These are phyloP conservation scores for Discoglossus pictus DNA, from an alignment of 2,797 vertebrate genomes.

Conservation along the genomic window DNA sequence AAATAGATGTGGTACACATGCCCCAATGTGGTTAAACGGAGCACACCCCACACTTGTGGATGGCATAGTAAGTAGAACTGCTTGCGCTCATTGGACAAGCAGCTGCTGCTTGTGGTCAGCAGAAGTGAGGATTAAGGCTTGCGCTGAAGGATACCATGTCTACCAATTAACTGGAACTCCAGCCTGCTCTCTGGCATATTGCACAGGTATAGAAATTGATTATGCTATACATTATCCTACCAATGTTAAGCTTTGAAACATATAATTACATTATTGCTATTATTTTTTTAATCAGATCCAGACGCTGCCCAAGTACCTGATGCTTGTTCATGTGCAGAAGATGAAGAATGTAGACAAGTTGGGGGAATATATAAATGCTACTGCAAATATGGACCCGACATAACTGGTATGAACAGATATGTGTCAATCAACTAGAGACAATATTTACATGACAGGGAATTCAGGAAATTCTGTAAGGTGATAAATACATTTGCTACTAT, in stretches of 20 bases:
- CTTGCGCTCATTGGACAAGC: too few relatives aligned
- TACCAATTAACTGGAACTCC: constrained; percentile 46
- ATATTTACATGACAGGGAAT: too few relatives aligned
- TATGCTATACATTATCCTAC: not conserved
- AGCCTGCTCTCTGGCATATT: constrained; percentile 48
- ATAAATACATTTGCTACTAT: too few relatives aligned
- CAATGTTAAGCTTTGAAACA: too few relatives aligned
- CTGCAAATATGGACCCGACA: constrained; percentile 11
- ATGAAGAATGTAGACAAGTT: constrained; percentile 46
- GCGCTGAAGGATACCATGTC: constrained; percentile 40
- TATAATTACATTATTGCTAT: too few relatives aligned
- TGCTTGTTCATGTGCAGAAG: not conserved
- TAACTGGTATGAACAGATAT: too few relatives aligned
- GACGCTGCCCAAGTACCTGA: constrained; percentile 46
- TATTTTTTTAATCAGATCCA: constrained; percentile 4
- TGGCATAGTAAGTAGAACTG: too few relatives aligned
- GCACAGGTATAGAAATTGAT: constrained; percentile 47
- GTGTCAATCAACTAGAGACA: too few relatives aligned
- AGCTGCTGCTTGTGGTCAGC: too few relatives aligned
- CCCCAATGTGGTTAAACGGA: constrained; percentile 58
- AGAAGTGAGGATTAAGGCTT: constrained; percentile 56
- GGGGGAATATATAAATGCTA: constrained; percentile 51
- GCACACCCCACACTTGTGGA: constrained; percentile 32
- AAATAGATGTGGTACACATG: constrained; percentile 47
- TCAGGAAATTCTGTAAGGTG: too few relatives aligned